Percentiles rank a stretch among this genome's conserved stretches.
Conservation (phyloP, 1,140 invertebrate genomes). For the Palaemon carinicauda region DNA sequence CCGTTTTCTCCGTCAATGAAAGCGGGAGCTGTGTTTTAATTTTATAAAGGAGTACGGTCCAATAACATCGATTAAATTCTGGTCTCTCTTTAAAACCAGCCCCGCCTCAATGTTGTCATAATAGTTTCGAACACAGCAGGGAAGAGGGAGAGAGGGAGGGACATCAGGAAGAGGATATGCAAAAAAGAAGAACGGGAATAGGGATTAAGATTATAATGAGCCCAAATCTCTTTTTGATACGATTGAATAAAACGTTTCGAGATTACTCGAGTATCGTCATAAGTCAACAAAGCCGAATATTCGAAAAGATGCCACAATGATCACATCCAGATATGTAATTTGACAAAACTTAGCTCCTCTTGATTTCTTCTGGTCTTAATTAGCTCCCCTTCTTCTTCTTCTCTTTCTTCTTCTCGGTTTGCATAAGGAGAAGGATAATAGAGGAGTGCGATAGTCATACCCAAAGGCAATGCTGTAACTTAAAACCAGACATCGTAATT, state of each 20-base stretch:
- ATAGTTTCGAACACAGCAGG: constrained; percentile 10
- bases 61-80: background rate
- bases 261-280: background rate
- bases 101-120: constrained; percentile 24
- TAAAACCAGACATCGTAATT: too few species aligned
- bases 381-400: too few species aligned
- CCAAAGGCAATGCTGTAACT: too few species aligned
- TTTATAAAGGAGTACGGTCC: background rate
- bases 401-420: too few species aligned
- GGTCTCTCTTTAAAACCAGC: background rate
- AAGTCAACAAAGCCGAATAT: too few species aligned
- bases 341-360: too few species aligned
- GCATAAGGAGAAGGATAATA: too few species aligned
- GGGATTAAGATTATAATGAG: constrained; percentile 7
- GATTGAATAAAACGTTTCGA: background rate
- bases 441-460: too few species aligned
- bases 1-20: background rate
- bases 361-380: too few species aligned
- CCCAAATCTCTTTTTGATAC: background rate
- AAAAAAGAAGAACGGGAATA: constrained; percentile 27
- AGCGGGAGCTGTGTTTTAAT: too few species aligned
- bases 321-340: too few species aligned
- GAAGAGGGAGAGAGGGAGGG: background rate
- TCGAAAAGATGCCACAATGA: too few species aligned
- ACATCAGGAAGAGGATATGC: background rate